Evolutionary conservation across 2,888 invertebrate genomes (phyloP).

Genomic region (Pyrocoelia pectoralis): DNA sequence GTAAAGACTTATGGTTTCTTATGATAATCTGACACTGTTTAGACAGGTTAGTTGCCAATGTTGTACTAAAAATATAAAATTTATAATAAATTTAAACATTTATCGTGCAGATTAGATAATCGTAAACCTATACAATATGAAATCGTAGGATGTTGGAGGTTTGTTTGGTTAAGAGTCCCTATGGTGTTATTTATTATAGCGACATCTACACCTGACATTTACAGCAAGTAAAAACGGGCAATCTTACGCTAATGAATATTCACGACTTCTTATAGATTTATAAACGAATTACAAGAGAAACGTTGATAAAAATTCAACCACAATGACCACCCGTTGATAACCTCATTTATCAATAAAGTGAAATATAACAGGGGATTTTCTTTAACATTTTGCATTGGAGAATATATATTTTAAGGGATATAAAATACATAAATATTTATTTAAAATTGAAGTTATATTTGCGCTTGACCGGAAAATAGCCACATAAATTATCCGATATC

Average conservation of each 20-base stretch:
- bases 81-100: neutral
- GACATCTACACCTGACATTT: constrained; percentile 29
- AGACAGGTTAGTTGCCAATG: neutral
- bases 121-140: constrained; percentile 1
- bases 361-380: constrained; percentile 32
- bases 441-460: constrained; percentile 36
- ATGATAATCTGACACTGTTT: neutral
- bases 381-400: constrained; percentile 26
- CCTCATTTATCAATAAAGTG: constrained; percentile 27
- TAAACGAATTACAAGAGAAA: constrained; percentile 14
- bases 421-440: constrained; percentile 39
- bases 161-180: neutral
- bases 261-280: constrained; percentile 18
- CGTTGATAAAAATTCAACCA: constrained; percentile 22
- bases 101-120: neutral
- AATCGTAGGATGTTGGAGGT: neutral
- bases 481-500: constrained; percentile 26
- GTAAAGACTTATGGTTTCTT: neutral
- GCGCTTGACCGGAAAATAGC: constrained; percentile 36
- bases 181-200: constrained; percentile 23
- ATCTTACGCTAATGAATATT: constrained; percentile 17
- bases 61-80: neutral
- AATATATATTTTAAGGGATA: constrained; percentile 30
- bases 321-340: constrained; percentile 27
- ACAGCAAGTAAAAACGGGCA: constrained; percentile 21